phyloP scores from a whole-genome alignment of 2,888 invertebrate genomes.

The Trissoscelio sp. region DNA sequence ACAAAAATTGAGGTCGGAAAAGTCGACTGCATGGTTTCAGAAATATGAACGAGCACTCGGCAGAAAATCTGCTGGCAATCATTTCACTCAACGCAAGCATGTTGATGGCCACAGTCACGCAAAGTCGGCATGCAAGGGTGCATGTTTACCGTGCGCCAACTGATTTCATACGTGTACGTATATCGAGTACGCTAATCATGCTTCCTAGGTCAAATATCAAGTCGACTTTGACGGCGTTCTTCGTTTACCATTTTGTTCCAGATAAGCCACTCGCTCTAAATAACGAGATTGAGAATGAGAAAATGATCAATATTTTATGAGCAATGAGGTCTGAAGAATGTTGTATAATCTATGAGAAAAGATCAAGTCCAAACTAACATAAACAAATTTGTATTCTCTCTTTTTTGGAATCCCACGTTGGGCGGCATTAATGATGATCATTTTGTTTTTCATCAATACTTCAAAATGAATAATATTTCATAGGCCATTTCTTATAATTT shows the following conservation, averaged over 20 bases:
- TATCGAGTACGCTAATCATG: conserved; percentile 75
- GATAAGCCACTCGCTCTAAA: conserved; percentile 20
- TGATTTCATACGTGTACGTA: conserved; percentile 75
- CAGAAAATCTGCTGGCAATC: conserved; percentile 73
- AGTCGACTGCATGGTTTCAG: conserved; percentile 41
- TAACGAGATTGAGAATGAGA: background rate
- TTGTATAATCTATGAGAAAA: no score
- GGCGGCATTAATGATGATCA: no score
- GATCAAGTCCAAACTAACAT: no score
- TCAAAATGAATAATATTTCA: no score
- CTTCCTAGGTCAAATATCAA: conserved; percentile 76
- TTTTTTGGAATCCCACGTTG: no score
- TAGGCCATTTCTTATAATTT: no score
- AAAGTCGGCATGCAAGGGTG: conserved; percentile 74
- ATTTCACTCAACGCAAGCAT: conserved; percentile 70
- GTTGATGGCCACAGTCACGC: conserved; percentile 73
- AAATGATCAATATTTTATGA: no score
- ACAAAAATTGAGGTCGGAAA: conserved; percentile 66
- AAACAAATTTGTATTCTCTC: no score
- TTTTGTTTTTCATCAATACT: no score
- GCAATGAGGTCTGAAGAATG: no score
- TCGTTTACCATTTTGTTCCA: conserved; percentile 19
- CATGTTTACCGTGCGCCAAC: conserved; percentile 76
- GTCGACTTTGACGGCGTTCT: conserved; percentile 73
- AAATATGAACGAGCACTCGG: conserved; percentile 50